Evolutionary conservation across 64 coral and sea anemone genomes (phyloP).

Genomic region (Dendrophyllia cribrosa): DNA sequence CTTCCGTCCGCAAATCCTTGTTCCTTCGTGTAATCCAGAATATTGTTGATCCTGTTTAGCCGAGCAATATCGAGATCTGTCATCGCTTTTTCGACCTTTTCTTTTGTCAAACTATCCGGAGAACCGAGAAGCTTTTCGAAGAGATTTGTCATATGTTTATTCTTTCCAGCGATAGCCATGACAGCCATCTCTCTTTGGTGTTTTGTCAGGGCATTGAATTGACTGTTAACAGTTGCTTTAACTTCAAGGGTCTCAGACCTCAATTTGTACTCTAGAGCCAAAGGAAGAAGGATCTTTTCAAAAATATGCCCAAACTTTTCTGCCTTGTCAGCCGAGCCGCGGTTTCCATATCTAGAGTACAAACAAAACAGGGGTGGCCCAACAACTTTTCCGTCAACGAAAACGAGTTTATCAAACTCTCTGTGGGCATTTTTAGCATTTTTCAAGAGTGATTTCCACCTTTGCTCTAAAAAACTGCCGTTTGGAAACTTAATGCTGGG

Average conservation of each 20-base stretch:
- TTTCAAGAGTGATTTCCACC: background rate
- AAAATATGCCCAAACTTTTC: slow-evolving; percentile 34
- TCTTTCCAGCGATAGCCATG: background rate
- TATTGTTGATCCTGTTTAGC: no score
- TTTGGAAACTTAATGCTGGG: background rate
- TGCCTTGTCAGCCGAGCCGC: no score
- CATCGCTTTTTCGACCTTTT: background rate
- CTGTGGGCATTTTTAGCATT: background rate
- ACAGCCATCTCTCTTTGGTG: background rate
- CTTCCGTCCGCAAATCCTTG: no score
- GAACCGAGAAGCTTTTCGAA: background rate
- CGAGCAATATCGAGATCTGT: no score
- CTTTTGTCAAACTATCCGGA: background rate
- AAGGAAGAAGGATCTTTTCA: slow-evolving; percentile 49
- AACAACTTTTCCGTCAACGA: background rate
- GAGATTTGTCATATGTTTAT: background rate
- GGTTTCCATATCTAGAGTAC: background rate
- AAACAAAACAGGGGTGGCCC: slow-evolving; percentile 25
- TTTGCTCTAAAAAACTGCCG: background rate
- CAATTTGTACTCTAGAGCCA: slow-evolving; percentile 46
- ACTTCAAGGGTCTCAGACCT: slow-evolving; percentile 29
- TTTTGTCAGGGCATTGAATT: background rate
- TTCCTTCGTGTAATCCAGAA: no score
- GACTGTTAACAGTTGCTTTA: background rate
- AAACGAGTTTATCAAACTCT: background rate